Evolutionary conservation across 2,888 invertebrate species (phyloP).

Genomic region (Deilephila elpenor): DNA sequence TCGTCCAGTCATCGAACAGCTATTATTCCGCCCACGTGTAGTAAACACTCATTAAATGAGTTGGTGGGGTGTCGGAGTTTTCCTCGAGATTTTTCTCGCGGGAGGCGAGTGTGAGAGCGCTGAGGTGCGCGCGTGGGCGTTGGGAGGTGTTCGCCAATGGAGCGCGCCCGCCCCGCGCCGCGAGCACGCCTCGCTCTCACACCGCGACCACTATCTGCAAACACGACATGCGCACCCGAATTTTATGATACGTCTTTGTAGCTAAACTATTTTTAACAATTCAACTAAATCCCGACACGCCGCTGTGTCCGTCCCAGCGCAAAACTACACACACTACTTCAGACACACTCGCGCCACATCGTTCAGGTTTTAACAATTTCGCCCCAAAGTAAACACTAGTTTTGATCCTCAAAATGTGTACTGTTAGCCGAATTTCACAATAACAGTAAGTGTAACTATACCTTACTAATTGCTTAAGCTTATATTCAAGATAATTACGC

Average conservation of each 20-base stretch:
- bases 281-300: slow-evolving; percentile 17
- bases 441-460: not conserved
- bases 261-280: slow-evolving; percentile 27
- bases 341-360: not conserved
- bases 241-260: slow-evolving; percentile 23
- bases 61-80: slow-evolving; percentile 65
- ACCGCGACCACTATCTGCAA: slow-evolving; percentile 18
- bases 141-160: slow-evolving; percentile 84
- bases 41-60: slow-evolving; percentile 66
- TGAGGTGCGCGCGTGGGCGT: slow-evolving; percentile 83
- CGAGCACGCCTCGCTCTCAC: slow-evolving; percentile 53
- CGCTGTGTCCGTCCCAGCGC: not conserved
- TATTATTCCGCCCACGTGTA: slow-evolving; percentile 67
- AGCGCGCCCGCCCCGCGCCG: slow-evolving; percentile 75
- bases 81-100: slow-evolving; percentile 77
- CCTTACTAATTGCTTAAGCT: not conserved
- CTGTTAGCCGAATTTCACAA: slow-evolving; percentile 8
- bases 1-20: slow-evolving; percentile 57
- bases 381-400: not conserved
- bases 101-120: slow-evolving; percentile 47
- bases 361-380: not conserved
- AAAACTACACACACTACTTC: not conserved
- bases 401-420: not conserved
- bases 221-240: slow-evolving; percentile 52
- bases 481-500: not conserved